Conservation (phyloP, 2,888 invertebrate genomes). For the Luffia ferchaultella region DNA sequence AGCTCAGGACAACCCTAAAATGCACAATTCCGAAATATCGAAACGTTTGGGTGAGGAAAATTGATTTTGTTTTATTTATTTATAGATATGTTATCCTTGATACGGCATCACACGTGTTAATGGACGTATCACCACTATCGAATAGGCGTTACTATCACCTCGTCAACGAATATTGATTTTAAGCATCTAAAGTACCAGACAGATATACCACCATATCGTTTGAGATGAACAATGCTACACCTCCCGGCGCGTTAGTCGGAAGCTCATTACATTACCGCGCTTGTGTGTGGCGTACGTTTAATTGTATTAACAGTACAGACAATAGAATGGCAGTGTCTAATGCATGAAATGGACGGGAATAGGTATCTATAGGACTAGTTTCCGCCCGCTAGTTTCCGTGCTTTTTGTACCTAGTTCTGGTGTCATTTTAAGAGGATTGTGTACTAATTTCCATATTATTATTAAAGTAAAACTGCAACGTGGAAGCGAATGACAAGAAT, state of each 20-base stretch:
- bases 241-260: slow-evolving; percentile 15
- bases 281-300: slow-evolving; percentile 21
- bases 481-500: no score
- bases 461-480: no score
- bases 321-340: no score
- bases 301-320: slow-evolving; percentile 17
- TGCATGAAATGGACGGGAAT: no score
- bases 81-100: neutral
- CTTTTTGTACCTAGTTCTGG: no score
- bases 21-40: slow-evolving; percentile 98
- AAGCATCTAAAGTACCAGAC: no score
- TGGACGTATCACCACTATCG: neutral
- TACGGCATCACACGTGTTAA: neutral
- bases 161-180: no score
- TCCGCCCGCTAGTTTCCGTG: no score
- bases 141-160: neutral
- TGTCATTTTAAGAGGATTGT: no score
- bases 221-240: neutral
- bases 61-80: neutral
- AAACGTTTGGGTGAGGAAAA: slow-evolving; percentile 82
- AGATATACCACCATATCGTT: neutral
- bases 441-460: no score
- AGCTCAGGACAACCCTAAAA: slow-evolving; percentile 97
- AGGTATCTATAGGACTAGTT: no score
- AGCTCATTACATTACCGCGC: slow-evolving; percentile 26